Evolutionary conservation across 2,113 vertebrate species (phyloP).

Genomic region (Microtus pennsylvanicus): DNA sequence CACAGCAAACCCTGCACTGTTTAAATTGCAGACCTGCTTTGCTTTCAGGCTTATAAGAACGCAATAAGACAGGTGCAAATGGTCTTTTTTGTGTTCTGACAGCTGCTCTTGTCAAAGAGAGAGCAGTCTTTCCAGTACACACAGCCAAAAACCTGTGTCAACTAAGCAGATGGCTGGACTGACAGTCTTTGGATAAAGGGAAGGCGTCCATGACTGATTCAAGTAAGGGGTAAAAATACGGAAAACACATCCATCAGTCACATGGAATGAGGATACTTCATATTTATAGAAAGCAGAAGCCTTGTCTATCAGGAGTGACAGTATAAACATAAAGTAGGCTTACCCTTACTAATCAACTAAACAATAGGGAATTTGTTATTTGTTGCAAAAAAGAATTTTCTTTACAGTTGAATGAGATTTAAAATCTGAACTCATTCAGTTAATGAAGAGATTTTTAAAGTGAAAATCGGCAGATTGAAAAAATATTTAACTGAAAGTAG

Average conservation of each 20-base stretch:
- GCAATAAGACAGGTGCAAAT: not conserved
- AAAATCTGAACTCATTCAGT: not conserved
- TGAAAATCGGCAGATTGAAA: not conserved
- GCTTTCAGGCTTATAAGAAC: no score
- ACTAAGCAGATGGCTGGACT: slow-evolving; percentile 26
- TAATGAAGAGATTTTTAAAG: not conserved
- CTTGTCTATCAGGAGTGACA: not conserved
- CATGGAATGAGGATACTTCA: not conserved
- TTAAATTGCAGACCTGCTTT: not conserved
- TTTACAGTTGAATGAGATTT: not conserved
- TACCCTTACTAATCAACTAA: not conserved
- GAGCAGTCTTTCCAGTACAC: not conserved
- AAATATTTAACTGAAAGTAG: not conserved
- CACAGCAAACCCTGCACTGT: not conserved
- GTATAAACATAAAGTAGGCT: not conserved
- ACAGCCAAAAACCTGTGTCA: not conserved
- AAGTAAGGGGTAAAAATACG: not conserved
- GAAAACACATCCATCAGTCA: not conserved
- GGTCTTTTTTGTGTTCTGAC: not conserved
- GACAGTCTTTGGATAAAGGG: slow-evolving; percentile 32
- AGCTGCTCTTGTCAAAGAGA: not conserved
- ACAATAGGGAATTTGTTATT: not conserved
- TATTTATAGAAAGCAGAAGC: not conserved
- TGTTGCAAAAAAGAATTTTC: not conserved
- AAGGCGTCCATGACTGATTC: not conserved